Evolutionary conservation across 2,888 invertebrate species (phyloP).

Genomic region (Laspeyria flexula): DNA sequence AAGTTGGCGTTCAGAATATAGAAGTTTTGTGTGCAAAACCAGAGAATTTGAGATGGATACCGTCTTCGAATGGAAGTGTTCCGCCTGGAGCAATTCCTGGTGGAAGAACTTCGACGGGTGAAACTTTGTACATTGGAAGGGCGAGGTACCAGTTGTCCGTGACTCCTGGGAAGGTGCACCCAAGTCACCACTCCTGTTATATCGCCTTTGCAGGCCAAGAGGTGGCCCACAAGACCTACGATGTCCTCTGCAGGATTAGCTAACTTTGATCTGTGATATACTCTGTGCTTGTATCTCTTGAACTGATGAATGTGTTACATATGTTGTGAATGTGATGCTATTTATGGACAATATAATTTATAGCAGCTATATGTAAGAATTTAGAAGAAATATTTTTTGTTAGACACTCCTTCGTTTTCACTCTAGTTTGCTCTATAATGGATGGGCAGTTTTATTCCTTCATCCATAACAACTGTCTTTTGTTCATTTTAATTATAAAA

Average conservation of each 20-base stretch:
- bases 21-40: conserved; percentile 73
- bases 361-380: too few relatives aligned
- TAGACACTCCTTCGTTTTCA: too few relatives aligned
- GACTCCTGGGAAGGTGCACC: conserved; percentile 86
- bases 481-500: too few relatives aligned
- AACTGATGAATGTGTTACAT: too few relatives aligned
- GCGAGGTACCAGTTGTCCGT: conserved; percentile 85
- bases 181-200: conserved; percentile 73
- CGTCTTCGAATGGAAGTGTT: conserved; percentile 80
- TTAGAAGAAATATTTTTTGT: too few relatives aligned
- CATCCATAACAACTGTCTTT: too few relatives aligned
- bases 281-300: not conserved
- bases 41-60: conserved; percentile 80
- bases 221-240: conserved; percentile 75
- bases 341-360: too few relatives aligned
- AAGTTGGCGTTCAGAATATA: conserved; percentile 76
- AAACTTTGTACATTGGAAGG: conserved; percentile 84
- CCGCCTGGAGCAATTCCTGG: conserved; percentile 85
- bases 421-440: too few relatives aligned
- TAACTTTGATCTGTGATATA: conserved; percentile 40
- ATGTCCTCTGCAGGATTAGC: conserved; percentile 73
- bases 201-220: conserved; percentile 76
- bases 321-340: too few relatives aligned
- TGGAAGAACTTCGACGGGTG: conserved; percentile 78
- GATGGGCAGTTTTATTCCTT: too few relatives aligned